These are phyloP conservation scores for Heliconius hermathena DNA, from an alignment of 1,140 invertebrate species.

Conservation along the genomic window DNA sequence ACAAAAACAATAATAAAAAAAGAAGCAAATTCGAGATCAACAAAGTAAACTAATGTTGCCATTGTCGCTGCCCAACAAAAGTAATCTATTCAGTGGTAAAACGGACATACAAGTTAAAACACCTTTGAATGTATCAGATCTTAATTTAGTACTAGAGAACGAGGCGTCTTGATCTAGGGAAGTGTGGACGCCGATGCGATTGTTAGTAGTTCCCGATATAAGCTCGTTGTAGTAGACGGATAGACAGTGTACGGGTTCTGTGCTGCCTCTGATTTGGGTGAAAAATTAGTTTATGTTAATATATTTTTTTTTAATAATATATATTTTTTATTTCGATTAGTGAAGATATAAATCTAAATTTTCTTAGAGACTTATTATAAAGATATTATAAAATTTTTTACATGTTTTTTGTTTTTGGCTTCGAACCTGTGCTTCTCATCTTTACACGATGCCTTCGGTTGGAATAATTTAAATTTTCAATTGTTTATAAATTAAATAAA, in stretches of 20 bases:
- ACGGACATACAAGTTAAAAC: slow-evolving; percentile 94
- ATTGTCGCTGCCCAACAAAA: slow-evolving; percentile 95
- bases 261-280: slow-evolving; percentile 84
- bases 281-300: slow-evolving; percentile 9
- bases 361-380: too few relatives aligned
- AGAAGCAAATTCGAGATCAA: slow-evolving; percentile 73
- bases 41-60: slow-evolving; percentile 93
- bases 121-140: slow-evolving; percentile 95
- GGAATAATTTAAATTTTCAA: too few relatives aligned
- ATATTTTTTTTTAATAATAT: too few relatives aligned
- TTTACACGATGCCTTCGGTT: too few relatives aligned
- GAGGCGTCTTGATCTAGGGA: slow-evolving; percentile 87
- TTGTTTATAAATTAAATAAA: too few relatives aligned
- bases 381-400: too few relatives aligned
- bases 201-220: slow-evolving; percentile 92
- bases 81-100: slow-evolving; percentile 92
- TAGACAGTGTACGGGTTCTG: slow-evolving; percentile 95
- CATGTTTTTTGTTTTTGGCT: too few relatives aligned
- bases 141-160: slow-evolving; percentile 92
- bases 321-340: too few relatives aligned
- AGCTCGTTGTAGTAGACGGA: slow-evolving; percentile 88
- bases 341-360: too few relatives aligned
- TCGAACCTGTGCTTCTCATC: too few relatives aligned
- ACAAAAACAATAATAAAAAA: too few relatives aligned
- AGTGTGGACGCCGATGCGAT: slow-evolving; percentile 94